Evolutionary conservation across 2,888 invertebrate genomes (phyloP), one percentile per base, ranked within the genome.

Genomic region (Caenorhabditis auriculariae): DNA sequence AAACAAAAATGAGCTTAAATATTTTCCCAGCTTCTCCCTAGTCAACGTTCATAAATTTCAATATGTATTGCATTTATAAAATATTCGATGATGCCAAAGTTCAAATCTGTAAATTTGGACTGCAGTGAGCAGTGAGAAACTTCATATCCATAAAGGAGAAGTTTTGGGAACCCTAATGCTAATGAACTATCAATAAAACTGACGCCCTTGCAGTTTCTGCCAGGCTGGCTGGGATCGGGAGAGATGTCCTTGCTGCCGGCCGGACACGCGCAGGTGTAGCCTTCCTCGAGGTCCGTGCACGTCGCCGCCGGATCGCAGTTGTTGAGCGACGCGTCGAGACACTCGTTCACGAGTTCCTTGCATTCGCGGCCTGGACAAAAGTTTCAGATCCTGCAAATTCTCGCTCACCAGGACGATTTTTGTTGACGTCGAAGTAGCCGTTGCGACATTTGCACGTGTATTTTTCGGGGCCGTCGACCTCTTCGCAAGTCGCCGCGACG

Each of bases 361-460:
- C 75, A 75, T 46, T 64, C 60, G 12, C 69, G 56, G 19, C 67
- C 66, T 37, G 27, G 7, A 50, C 27, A 53, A 4, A 7, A 23
- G 32, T 28, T 15, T 32, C 9, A 32, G 35, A 35, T 24, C 15
- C 15, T n/a, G 15, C 12, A 9, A 24, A 21, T 24, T 15, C n/a
- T 4, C 39, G 24, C 42, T 26, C 23, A 46, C 68, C 68, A 9
- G 68, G 64, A 32, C 64, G 68, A n/a, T 26, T 49, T 4, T 64
- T 62, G 35, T 66, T 69, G 53, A 69, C 56, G 82, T 90, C 90
- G 0, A 87, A 86, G 82, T 85, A 89, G 2, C 89, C 91, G 82
- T 91, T 90, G 49, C 88, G 87, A 78, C 93, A 93, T 73, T 90
- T 89, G 82, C 93, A 93, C 2, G 72, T 71, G 64, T 73, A 76